Conservation (phyloP, 2,888 invertebrate species). For the Uropetala carovei region DNA sequence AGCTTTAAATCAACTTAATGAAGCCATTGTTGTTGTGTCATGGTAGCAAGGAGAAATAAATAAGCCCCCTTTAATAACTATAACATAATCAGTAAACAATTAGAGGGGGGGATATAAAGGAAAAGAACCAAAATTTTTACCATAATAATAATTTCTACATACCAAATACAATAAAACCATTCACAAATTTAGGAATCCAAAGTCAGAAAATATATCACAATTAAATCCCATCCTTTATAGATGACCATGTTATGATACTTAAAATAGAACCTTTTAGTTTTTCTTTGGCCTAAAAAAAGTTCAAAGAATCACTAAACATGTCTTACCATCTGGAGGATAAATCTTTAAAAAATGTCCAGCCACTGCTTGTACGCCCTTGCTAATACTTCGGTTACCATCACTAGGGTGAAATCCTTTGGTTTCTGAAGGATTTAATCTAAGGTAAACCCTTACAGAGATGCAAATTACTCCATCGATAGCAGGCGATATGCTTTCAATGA, state of each 20-base stretch:
- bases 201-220: no score
- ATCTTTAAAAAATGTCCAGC: slow-evolving; percentile 23
- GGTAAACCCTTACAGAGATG: slow-evolving; percentile 47
- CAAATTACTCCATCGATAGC: slow-evolving; percentile 44
- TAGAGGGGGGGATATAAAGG: no score
- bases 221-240: no score
- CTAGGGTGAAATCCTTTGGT: neutral
- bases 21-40: no score
- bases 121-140: no score
- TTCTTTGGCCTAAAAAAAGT: neutral
- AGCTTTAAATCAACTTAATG: no score
- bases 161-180: neutral
- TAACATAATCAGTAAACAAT: no score
- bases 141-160: neutral
- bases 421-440: slow-evolving; percentile 20
- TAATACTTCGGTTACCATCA: neutral
- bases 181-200: no score
- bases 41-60: no score
- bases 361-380: slow-evolving; percentile 35
- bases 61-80: no score
- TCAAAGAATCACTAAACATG: neutral
- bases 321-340: slow-evolving; percentile 38
- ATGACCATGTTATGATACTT: no score
- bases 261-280: no score
- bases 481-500: neutral